phyloP scores from a whole-genome alignment of 2,113 vertebrate species.

The Eudyptes chrysolophus region DNA sequence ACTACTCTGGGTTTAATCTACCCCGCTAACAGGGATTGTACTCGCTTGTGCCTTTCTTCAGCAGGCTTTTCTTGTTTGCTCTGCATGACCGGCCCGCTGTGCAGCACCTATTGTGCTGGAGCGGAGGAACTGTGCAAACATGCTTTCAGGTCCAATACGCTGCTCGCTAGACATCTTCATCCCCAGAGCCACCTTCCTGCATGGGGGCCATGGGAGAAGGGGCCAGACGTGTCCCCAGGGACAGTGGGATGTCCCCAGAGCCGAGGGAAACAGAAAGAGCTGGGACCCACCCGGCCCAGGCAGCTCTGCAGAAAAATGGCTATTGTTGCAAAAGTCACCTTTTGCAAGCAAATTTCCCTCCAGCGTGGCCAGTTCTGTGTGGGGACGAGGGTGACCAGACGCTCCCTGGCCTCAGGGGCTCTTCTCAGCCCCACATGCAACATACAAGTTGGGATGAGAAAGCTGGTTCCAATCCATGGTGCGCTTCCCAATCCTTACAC shows the following conservation, averaged over 20 bases:
- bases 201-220: rapidly evolving
- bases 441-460: neutral
- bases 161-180: constrained; percentile 18
- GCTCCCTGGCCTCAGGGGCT: neutral
- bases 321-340: neutral
- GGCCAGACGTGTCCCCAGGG: neutral
- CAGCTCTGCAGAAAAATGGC: neutral
- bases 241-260: rapidly evolving
- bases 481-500: neutral
- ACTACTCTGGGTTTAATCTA: neutral
- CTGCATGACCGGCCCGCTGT: neutral
- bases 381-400: neutral
- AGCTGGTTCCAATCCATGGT: rapidly evolving
- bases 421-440: neutral
- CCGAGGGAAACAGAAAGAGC: neutral
- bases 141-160: rapidly evolving
- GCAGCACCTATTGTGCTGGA: neutral
- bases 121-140: neutral
- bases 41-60: neutral
- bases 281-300: rapidly evolving
- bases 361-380: neutral
- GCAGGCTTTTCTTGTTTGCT: neutral
- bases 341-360: neutral
- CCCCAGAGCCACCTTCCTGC: neutral
- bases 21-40: neutral